Conservation (phyloP, 2,113 vertebrate genomes). For the Perca schrenkii region DNA sequence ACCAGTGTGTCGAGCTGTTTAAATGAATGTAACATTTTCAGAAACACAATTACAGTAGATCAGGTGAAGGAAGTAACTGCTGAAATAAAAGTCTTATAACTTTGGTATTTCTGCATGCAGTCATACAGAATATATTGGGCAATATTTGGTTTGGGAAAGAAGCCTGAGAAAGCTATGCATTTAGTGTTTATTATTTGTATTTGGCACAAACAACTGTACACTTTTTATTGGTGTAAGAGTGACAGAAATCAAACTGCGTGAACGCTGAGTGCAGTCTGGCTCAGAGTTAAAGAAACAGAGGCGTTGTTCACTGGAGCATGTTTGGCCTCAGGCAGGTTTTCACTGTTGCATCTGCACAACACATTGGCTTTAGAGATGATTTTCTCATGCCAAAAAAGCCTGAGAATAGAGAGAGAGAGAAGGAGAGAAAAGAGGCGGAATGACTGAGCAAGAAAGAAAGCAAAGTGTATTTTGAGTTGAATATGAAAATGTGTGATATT, state of each 20-base stretch:
- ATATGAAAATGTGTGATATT: neutral
- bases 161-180: neutral
- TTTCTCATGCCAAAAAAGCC: neutral
- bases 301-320: constrained; percentile 16
- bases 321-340: constrained; percentile 38
- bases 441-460: neutral
- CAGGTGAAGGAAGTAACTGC: neutral
- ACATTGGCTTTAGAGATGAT: constrained; percentile 3
- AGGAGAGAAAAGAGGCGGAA: neutral
- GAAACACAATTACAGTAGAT: neutral
- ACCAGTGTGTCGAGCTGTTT: neutral
- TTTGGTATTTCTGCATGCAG: neutral
- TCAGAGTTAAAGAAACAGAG: neutral
- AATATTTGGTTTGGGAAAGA: neutral
- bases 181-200: neutral
- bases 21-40: neutral
- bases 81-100: neutral
- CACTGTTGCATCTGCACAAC: constrained; percentile 2
- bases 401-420: neutral
- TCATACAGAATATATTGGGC: neutral
- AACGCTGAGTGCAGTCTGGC: neutral
- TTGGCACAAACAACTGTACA: neutral
- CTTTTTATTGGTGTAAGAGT: neutral
- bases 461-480: neutral
- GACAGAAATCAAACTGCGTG: neutral